phyloP scores from a whole-genome alignment of 2,797 vertebrate genomes.

The Okamejei kenojei region DNA sequence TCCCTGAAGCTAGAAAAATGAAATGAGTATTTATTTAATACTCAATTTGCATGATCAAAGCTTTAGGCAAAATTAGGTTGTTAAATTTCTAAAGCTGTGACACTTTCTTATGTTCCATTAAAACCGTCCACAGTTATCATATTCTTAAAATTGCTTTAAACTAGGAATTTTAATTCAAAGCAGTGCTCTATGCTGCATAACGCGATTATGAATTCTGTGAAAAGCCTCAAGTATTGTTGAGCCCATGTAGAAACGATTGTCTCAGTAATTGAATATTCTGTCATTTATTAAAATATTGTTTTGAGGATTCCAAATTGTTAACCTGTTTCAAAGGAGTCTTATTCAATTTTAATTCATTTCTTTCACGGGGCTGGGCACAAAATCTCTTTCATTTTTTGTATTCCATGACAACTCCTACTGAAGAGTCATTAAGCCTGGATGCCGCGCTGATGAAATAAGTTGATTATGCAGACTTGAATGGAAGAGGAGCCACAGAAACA shows the following conservation, averaged over 20 bases:
- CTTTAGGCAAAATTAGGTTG: constrained; percentile 4
- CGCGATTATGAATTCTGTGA: background rate
- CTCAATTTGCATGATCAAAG: constrained; percentile 34
- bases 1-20: background rate
- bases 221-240: constrained; percentile 14
- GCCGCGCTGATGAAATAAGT: too few relatives aligned
- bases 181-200: background rate
- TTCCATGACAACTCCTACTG: background rate
- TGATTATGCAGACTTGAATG: too few relatives aligned
- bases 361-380: background rate
- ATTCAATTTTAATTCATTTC: background rate
- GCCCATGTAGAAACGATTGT: background rate
- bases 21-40: constrained; percentile 34
- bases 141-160: background rate
- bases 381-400: background rate
- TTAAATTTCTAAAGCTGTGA: constrained; percentile 1
- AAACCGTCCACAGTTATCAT: background rate
- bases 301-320: constrained; percentile 19
- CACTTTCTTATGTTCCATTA: constrained; percentile 29
- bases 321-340: background rate
- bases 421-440: background rate
- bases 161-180: background rate
- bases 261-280: constrained; percentile 26
- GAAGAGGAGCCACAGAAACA: too few relatives aligned
- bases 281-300: constrained; percentile 27